Conservation (phyloP, 2,888 invertebrate genomes). For the Germaria angustata region DNA sequence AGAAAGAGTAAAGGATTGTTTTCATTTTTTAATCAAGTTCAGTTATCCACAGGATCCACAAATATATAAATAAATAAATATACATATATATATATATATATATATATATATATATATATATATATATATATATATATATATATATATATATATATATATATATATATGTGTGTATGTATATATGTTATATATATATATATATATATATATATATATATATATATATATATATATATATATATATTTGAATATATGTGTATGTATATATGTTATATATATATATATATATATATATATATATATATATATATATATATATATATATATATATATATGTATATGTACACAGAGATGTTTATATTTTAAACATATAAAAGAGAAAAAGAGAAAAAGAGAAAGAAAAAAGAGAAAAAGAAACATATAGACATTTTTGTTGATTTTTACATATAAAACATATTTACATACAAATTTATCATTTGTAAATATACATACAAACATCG, state of each 20-base stretch:
- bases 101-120: background rate
- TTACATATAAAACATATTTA: slow-evolving; percentile 59
- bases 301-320: slow-evolving; percentile 4
- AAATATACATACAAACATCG: background rate
- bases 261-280: too few species aligned
- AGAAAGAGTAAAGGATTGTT: slow-evolving; percentile 5
- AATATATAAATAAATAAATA: background rate
- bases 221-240: too few species aligned
- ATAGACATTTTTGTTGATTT: slow-evolving; percentile 44
- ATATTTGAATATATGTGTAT: too few species aligned
- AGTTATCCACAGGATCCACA: slow-evolving; percentile 59
- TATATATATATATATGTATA: slow-evolving; percentile 20
- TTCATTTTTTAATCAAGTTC: slow-evolving; percentile 45
- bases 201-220: background rate
- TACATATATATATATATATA: background rate
- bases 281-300: slow-evolving; percentile 20
- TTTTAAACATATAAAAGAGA: slow-evolving; percentile 55
- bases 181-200: too few species aligned
- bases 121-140: background rate
- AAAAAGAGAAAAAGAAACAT: slow-evolving; percentile 42
- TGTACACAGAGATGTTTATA: slow-evolving; percentile 33
- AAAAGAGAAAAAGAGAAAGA: slow-evolving; percentile 45
- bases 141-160: slow-evolving; percentile 21
- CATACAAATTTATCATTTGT: slow-evolving; percentile 39
- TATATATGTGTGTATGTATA: slow-evolving; percentile 9